A percentile compares a stretch with the other conserved stretches of the same genome.
These are phyloP conservation scores for Bufo gargarizans DNA, from an alignment of 2,113 vertebrate species.

Conservation along the genomic window DNA sequence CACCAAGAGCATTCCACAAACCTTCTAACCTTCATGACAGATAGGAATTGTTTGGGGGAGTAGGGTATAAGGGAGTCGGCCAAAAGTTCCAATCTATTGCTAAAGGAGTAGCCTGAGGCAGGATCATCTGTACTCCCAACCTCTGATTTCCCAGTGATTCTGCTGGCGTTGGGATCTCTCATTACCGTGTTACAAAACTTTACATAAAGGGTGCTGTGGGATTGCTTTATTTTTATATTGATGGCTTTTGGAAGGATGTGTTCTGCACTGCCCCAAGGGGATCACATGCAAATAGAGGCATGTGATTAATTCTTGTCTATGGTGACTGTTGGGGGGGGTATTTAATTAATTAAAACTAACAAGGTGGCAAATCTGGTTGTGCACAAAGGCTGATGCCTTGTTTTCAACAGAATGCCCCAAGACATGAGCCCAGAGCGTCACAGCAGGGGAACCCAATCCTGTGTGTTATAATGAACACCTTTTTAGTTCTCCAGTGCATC, in stretches of 20 bases:
- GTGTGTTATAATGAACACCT: conserved; percentile 20
- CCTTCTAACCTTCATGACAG: conserved; percentile 55
- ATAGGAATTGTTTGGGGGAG: conserved; percentile 43
- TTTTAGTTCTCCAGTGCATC: conserved; percentile 36
- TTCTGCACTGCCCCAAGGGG: conserved; percentile 40
- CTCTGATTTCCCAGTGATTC: conserved; percentile 31
- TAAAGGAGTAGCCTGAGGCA: conserved; percentile 36
- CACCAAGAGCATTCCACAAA: conserved; percentile 51
- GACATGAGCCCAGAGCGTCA: conserved; percentile 33
- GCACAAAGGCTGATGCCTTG: conserved; percentile 52
- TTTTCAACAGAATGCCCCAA: conserved; percentile 42
- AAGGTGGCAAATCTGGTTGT: conserved; percentile 48
- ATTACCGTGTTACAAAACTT: conserved; percentile 50
- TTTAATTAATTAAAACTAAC: conserved; percentile 21
- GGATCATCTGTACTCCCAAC: conserved; percentile 22
- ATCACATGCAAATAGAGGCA: conserved; percentile 43
- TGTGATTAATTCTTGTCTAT: conserved; percentile 50
- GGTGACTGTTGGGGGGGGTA: conserved; percentile 33
- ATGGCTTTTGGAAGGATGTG: conserved; percentile 57
- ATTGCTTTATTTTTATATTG: conserved; percentile 59
- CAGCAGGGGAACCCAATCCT: conserved; percentile 23
- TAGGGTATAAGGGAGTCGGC: conserved; percentile 11
- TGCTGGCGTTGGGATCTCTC: conserved; percentile 47
- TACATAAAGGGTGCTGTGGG: conserved; percentile 54
- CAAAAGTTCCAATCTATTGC: conserved; percentile 37